Conservation (phyloP, 2,888 invertebrate species). For the Lithophane semibrunnea region DNA sequence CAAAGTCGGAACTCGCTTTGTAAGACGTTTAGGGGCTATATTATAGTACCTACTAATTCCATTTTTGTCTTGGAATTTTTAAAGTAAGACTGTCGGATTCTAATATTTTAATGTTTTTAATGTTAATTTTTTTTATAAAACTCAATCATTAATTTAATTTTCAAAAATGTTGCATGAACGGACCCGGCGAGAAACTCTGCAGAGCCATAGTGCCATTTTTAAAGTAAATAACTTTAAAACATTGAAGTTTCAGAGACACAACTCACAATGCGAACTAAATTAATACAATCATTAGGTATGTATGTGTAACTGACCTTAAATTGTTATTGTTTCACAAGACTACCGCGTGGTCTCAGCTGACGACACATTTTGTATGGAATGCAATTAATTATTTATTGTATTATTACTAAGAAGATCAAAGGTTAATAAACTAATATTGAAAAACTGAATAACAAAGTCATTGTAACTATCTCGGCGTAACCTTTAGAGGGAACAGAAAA, state of each 20-base stretch:
- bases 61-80: background rate
- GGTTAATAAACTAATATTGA: background rate
- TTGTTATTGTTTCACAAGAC: slow-evolving; percentile 34
- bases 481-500: background rate
- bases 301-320: slow-evolving; percentile 17
- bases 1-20: too few relatives aligned
- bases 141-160: background rate
- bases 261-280: slow-evolving; percentile 9
- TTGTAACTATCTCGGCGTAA: background rate
- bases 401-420: background rate
- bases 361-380: slow-evolving; percentile 34
- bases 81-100: too few relatives aligned
- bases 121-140: background rate
- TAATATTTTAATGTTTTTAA: background rate
- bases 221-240: slow-evolving; percentile 4
- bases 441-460: background rate
- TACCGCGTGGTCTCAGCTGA: slow-evolving; percentile 32
- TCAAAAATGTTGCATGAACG: background rate
- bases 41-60: too few relatives aligned
- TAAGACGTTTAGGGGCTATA: too few relatives aligned
- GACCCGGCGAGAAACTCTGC: background rate
- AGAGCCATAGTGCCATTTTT: too few relatives aligned
- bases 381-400: slow-evolving; percentile 42
- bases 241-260: slow-evolving; percentile 7
- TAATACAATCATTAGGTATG: slow-evolving; percentile 17